Evolutionary conservation across 2,888 invertebrate species (phyloP), one percentile per base, ranked within the genome.

Genomic region (Lasioglossum zephyrum): DNA sequence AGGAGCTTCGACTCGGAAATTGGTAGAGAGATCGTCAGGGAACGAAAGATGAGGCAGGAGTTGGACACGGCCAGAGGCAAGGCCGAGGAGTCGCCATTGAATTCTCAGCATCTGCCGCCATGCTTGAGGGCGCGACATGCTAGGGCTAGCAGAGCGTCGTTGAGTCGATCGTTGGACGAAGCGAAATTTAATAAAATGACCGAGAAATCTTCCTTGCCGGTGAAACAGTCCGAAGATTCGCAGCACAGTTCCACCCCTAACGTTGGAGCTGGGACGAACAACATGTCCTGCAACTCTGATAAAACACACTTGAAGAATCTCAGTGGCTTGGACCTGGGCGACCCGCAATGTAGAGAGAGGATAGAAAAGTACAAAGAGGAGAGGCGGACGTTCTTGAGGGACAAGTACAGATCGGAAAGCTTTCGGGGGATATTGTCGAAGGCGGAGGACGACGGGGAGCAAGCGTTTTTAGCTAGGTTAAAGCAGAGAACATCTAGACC

Each of bases 281-380:
- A 90, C 60, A 86, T 81, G 5, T 91, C 93, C 0, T 88, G 86
- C 47, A 88, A 87, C 47, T 84, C 92, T 9, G 95, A 95, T 0
- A 92, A 93, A 41, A 79, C 90, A 0, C 88, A 92, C 3, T 88
- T 93, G 22, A 93, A 92, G 36, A 95, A 94, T 83, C 91, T 95
- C 1, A 94, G 94, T 0, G 95, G 95, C 1, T 74, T 95, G 22
- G 95, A 95, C 74, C 88, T 95, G 49, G 95, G 95, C 5, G 95
- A 95, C 82, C 95, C 95, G 1, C 93, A 94, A 39, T 94, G 95
- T 92, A 96, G 98, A 73, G 98, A 98, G 93, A 95, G 98, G 73
- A 98, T 98, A 88, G 98, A 98, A 95, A 97, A 97, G 94, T 98
- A 98, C 94, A 98, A 98, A 95, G 98, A 98, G 93, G 98, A 98